Conservation (phyloP, 2,797 vertebrate genomes). For the Danio choprae region DNA sequence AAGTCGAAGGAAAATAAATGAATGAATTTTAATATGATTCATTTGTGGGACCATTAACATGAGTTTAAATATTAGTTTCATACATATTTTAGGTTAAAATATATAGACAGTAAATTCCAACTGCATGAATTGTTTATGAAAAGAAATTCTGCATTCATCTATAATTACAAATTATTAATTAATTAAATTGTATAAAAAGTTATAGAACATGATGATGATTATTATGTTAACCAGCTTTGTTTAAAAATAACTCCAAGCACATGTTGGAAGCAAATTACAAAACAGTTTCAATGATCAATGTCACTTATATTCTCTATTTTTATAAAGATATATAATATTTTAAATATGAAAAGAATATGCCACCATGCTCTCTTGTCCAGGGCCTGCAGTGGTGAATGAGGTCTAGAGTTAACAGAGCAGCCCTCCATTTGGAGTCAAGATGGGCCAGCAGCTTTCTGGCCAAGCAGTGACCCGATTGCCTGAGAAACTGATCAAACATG, state of each 20-base stretch:
- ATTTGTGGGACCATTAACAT: too few species aligned
- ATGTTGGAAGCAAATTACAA: too few species aligned
- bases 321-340: neutral
- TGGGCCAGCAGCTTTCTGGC: constrained; percentile 96
- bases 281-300: too few species aligned
- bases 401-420: constrained; percentile 34
- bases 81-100: neutral
- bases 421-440: constrained; percentile 68
- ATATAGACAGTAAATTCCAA: neutral
- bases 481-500: constrained; percentile 94
- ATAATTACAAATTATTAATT: too few species aligned
- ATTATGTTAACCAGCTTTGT: neutral
- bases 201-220: neutral
- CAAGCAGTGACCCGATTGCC: constrained; percentile 89
- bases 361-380: constrained; percentile 19
- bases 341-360: neutral
- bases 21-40: neutral
- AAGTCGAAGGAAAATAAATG: too few species aligned
- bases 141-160: neutral
- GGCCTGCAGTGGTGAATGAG: constrained; percentile 67
- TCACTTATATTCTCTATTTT: too few species aligned
- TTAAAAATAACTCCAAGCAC: too few species aligned
- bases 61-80: too few species aligned
- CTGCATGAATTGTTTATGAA: neutral
- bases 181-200: neutral